Percentiles rank a stretch among this genome's conserved stretches.
Evolutionary conservation across 2,888 invertebrate species (phyloP).

Genomic region (Pseudeuparius sepicola): DNA sequence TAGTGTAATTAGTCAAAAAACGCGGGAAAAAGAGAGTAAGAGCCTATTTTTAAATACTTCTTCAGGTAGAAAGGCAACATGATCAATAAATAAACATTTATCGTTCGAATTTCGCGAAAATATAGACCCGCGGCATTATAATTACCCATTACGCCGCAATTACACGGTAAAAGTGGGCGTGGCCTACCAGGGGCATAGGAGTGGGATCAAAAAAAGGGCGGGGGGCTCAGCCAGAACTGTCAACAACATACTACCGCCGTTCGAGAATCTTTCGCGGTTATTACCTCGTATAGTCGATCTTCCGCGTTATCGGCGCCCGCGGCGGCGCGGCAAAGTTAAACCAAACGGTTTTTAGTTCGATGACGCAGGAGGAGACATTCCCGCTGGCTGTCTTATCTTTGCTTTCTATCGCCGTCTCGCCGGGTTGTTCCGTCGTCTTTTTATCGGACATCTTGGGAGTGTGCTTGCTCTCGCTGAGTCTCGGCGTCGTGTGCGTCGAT

Average conservation of each 20-base stretch:
- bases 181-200: no score
- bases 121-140: no score
- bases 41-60: no score
- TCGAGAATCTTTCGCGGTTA: no score
- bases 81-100: no score
- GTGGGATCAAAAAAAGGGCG: no score
- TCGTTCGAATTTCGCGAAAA: no score
- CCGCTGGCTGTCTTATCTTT: slow-evolving; percentile 51
- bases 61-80: no score
- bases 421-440: slow-evolving; percentile 20
- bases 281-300: slow-evolving; percentile 86
- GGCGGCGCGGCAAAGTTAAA: slow-evolving; percentile 97
- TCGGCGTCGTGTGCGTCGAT: slow-evolving; percentile 26
- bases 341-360: slow-evolving; percentile 87
- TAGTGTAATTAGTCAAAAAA: no score
- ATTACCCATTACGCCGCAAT: no score
- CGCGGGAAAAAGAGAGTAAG: no score
- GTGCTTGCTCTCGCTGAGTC: slow-evolving; percentile 20
- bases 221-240: slow-evolving; percentile 11
- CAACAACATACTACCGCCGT: slow-evolving; percentile 14
- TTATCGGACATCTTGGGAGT: slow-evolving; percentile 21
- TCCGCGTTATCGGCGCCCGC: slow-evolving; percentile 83
- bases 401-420: slow-evolving; percentile 24
- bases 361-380: slow-evolving; percentile 75
- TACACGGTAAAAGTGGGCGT: no score